These are phyloP conservation scores for Parnassius glacialis DNA, from an alignment of 2,888 invertebrate genomes.

Conservation along the genomic window DNA sequence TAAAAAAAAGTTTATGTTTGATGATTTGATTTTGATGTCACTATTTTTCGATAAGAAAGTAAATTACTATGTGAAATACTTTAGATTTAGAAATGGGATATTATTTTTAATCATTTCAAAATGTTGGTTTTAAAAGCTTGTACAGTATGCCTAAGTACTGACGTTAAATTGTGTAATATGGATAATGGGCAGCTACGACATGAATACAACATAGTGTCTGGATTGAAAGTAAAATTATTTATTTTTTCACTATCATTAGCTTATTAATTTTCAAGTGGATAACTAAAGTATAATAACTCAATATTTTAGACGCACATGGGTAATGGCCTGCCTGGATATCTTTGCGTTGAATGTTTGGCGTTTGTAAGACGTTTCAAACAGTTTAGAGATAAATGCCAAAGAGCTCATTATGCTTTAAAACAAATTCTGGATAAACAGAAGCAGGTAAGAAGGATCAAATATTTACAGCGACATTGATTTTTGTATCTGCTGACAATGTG, in stretches of 20 bases:
- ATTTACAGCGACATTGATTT: background rate
- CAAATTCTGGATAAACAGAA: slow-evolving; percentile 55
- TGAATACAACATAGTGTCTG: slow-evolving; percentile 59
- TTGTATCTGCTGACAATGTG: background rate
- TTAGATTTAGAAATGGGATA: background rate
- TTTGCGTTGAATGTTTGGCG: slow-evolving; percentile 61
- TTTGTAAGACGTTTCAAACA: slow-evolving; percentile 51
- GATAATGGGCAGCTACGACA: slow-evolving; percentile 51
- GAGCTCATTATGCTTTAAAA: slow-evolving; percentile 56
- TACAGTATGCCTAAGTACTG: slow-evolving; percentile 56
- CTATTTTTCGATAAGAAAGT: background rate
- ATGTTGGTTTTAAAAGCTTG: slow-evolving; percentile 65
- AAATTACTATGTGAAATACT: no score
- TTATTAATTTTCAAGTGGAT: background rate
- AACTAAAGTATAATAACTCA: background rate
- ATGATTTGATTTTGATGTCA: no score
- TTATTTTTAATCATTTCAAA: slow-evolving; percentile 24
- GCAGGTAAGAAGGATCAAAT: slow-evolving; percentile 44
- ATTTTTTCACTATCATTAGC: slow-evolving; percentile 1
- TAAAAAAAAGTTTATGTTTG: no score
- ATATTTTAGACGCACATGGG: slow-evolving; percentile 50
- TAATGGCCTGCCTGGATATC: slow-evolving; percentile 59
- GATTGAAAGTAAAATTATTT: slow-evolving; percentile 53
- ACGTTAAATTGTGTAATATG: slow-evolving; percentile 55
- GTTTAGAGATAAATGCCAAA: slow-evolving; percentile 65